phyloP scores from a whole-genome alignment of 2,113 vertebrate genomes.

The Pterophyllum scalare region DNA sequence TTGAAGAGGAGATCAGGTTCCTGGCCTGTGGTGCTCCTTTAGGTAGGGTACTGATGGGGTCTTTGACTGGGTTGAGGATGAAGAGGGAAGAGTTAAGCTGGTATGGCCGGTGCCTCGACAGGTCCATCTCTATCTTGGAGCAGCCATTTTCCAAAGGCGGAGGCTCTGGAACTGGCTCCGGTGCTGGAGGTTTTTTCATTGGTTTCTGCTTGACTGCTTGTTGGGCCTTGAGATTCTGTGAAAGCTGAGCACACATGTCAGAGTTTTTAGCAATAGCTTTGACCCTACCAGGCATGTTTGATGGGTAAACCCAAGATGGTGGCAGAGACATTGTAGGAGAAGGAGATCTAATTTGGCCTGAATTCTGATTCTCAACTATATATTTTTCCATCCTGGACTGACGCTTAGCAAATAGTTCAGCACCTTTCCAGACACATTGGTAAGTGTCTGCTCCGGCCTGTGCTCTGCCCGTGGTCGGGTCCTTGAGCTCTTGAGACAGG shows the following conservation, averaged over 20 bases:
- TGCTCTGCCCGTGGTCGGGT: slow-evolving; percentile 84
- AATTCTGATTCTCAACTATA: slow-evolving; percentile 84
- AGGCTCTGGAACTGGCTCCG: slow-evolving; percentile 73
- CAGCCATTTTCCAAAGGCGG: slow-evolving; percentile 84
- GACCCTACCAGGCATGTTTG: slow-evolving; percentile 83
- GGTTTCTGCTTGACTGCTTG: slow-evolving; percentile 76
- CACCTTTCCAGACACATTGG: slow-evolving; percentile 90
- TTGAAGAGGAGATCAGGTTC: slow-evolving; percentile 57
- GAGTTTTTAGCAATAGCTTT: slow-evolving; percentile 84
- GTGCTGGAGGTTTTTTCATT: slow-evolving; percentile 44
- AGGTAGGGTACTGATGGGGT: slow-evolving; percentile 81
- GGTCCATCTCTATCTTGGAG: slow-evolving; percentile 87
- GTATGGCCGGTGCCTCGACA: slow-evolving; percentile 89
- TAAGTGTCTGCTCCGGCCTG: slow-evolving; percentile 88
- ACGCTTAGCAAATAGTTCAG: slow-evolving; percentile 91
- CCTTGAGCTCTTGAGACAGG: slow-evolving; percentile 91
- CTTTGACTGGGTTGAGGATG: slow-evolving; percentile 88
- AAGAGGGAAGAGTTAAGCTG: slow-evolving; percentile 92
- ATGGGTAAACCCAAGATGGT: slow-evolving; percentile 93
- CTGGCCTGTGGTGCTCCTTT: slow-evolving; percentile 84
- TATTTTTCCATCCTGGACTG: slow-evolving; percentile 97
- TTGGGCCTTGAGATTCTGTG: slow-evolving; percentile 76
- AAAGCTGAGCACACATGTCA: slow-evolving; percentile 71
- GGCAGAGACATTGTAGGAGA: slow-evolving; percentile 96
- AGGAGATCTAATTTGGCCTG: slow-evolving; percentile 82